Evolutionary conservation across 1,140 invertebrate species (phyloP), one percentile per base, ranked within the genome.

Genomic region (Ostrea edulis): DNA sequence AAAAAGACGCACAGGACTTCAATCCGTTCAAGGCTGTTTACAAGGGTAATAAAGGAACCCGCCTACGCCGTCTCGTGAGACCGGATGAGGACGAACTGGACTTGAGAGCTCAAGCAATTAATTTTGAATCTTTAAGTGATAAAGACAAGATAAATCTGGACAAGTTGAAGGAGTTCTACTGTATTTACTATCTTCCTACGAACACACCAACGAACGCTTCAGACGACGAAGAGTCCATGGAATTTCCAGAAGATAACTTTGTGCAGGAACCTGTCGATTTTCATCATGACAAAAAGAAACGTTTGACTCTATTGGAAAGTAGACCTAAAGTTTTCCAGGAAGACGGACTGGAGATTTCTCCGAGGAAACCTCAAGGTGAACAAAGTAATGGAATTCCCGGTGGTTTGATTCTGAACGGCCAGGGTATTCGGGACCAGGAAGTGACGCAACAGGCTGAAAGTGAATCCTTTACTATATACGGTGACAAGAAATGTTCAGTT

Each of bases 81-180:
- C 89, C 89, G 7, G 89, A 86, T 29, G 29, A 81, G 2, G 87
- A 88, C 35, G 87, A 88, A 54, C 25, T 88, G 11, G 85, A 88
- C 4, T 88, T 88, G 51, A 25, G 82, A n/a, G 84, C 87, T n/a
- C 77, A 88, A 35, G 85, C 87, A 3, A 85, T 88, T 44, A 86
- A 83, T 25, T 88, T 65, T 54, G 87, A 88, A 83, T 82, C 82
- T n/a, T 51, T 88, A 17, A 71, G 68, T n/a, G 90, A 91, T 55
- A 86, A 89, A 8, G 92, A 92, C 71, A 85, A 86, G 35, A 89
- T 92, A 85, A 91, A 91, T 87, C 62, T 90, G 65, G 92, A 92
- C 54, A 91, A 91, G 82, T 86, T 93, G 25, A 91, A 89, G 51
- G 89, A 92, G 44, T 92, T 90, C 85, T 92, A 92, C 84, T 92